These are phyloP conservation scores for Lepidocyrtoides sp. DNA, from an alignment of 2,888 invertebrate species.

Conservation along the genomic window DNA sequence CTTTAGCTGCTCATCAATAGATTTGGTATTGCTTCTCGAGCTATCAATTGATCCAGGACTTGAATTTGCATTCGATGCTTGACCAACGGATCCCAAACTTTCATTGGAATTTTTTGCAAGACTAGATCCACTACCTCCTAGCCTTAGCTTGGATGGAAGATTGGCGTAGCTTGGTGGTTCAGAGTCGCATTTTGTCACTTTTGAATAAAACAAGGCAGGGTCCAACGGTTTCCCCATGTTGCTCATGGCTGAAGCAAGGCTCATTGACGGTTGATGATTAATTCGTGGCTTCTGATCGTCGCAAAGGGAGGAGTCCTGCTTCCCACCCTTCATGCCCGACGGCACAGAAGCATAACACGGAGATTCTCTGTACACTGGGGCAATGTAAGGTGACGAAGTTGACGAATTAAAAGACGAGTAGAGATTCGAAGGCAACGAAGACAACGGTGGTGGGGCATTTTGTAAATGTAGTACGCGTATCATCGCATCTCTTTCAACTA, in stretches of 20 bases:
- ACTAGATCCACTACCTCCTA: conserved; percentile 85
- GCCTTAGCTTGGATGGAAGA: conserved; percentile 82
- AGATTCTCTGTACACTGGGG: conserved; percentile 82
- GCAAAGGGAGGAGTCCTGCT: conserved; percentile 36
- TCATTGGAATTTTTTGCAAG: conserved; percentile 85
- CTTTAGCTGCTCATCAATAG: conserved; percentile 92
- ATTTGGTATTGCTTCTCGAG: conserved; percentile 82
- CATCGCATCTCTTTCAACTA: conserved; percentile 96
- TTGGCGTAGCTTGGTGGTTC: conserved; percentile 85
- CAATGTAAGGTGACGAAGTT: conserved; percentile 58
- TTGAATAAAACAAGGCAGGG: conserved; percentile 83
- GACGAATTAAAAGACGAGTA: conserved; percentile 82
- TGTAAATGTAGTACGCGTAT: conserved; percentile 92
- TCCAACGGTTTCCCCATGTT: conserved; percentile 70
- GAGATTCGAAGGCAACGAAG: conserved; percentile 80
- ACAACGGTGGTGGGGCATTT: conserved; percentile 80
- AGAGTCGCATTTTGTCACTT: conserved; percentile 84
- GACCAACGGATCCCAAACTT: conserved; percentile 82
- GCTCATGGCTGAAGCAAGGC: conserved; percentile 81
- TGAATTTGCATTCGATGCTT: conserved; percentile 78
- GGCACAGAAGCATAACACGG: conserved; percentile 79
- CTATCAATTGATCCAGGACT: conserved; percentile 83
- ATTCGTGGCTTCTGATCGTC: conserved; percentile 71
- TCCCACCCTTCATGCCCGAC: conserved; percentile 45
- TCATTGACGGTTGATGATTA: conserved; percentile 83